Conservation (phyloP, 35 echinoderm and acorn worm genomes). For the Acanthaster planci region DNA sequence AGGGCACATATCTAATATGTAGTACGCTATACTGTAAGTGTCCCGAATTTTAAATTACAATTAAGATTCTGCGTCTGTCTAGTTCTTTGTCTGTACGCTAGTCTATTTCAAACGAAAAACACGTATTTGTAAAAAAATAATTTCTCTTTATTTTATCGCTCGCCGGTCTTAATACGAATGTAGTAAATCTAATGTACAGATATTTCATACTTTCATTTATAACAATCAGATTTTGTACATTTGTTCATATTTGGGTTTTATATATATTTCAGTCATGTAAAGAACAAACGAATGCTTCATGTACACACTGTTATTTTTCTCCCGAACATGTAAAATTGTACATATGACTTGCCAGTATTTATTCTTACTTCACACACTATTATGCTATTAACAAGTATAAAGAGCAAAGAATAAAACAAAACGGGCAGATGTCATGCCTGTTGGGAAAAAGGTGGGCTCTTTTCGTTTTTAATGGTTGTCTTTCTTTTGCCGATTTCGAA, state of each 20-base stretch:
- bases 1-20: too few relatives aligned
- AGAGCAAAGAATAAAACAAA: conserved; percentile 6
- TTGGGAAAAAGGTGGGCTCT: too few relatives aligned
- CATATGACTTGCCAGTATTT: conserved; percentile 24
- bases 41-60: too few relatives aligned
- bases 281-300: conserved; percentile 30
- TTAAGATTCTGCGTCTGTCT: too few relatives aligned
- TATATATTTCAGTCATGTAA: conserved; percentile 32
- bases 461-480: too few relatives aligned
- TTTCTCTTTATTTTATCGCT: too few relatives aligned
- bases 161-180: not conserved
- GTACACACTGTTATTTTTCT: conserved; percentile 31
- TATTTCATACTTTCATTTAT: conserved; percentile 30
- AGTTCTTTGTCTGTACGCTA: too few relatives aligned
- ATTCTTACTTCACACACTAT: conserved; percentile 18
- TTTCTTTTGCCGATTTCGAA: too few relatives aligned
- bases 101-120: too few relatives aligned
- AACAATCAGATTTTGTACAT: conserved; percentile 19
- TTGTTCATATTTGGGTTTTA: conserved; percentile 29
- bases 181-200: conserved; percentile 7
- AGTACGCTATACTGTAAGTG: too few relatives aligned
- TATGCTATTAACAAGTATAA: conserved; percentile 13
- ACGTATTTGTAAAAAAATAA: too few relatives aligned
- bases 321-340: conserved; percentile 1
- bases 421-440: not conserved